These are phyloP conservation scores for Tenthredo scrophulariae DNA, from an alignment of 2,888 invertebrate genomes.

Conservation along the genomic window DNA sequence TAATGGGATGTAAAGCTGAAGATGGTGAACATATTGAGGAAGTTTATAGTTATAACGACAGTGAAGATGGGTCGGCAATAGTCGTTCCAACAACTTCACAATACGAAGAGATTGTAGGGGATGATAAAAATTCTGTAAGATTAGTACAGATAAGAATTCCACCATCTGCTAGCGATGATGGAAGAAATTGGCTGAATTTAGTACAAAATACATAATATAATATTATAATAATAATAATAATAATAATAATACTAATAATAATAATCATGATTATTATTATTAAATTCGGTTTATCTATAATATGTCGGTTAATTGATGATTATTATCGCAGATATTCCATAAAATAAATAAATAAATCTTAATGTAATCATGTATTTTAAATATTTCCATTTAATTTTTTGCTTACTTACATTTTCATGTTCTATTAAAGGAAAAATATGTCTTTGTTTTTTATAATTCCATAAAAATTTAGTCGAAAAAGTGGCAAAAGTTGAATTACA, in stretches of 20 bases:
- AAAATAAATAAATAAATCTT: background rate
- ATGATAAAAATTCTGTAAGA: constrained; percentile 70
- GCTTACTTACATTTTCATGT: background rate
- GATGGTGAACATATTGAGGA: constrained; percentile 68
- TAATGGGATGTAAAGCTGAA: constrained; percentile 71
- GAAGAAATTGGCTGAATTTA: constrained; percentile 73
- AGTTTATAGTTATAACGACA: constrained; percentile 70
- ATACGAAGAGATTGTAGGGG: constrained; percentile 69
- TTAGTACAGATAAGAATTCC: constrained; percentile 75
- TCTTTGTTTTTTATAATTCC: background rate
- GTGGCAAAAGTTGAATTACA: background rate
- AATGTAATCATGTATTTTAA: background rate
- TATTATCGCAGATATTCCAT: background rate
- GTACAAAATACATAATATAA: constrained; percentile 72
- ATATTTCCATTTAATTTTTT: background rate
- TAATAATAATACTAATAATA: background rate
- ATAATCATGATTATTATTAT: background rate
- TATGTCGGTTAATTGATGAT: constrained; percentile 3
- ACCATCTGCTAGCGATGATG: constrained; percentile 64
- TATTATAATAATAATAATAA: background rate
- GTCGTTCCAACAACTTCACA: constrained; percentile 72
- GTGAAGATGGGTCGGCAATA: constrained; percentile 71
- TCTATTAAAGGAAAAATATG: background rate
- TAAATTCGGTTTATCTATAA: background rate
- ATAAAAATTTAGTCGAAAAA: background rate